Evolutionary conservation across 2,888 invertebrate genomes (phyloP).

Genomic region (Marasmarcha lunaedactyla): DNA sequence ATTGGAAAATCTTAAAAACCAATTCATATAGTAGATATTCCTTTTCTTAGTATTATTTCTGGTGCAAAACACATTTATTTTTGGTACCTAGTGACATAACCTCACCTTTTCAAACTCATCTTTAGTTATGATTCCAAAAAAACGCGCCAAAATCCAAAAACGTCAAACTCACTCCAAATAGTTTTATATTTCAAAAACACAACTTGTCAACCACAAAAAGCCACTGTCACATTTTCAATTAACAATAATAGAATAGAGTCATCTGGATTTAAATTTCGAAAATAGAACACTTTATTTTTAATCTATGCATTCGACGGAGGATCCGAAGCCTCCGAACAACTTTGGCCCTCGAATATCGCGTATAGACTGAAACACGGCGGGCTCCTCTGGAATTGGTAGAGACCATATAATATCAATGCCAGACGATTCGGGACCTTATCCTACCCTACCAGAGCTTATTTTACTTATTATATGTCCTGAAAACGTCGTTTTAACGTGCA

Average conservation of each 20-base stretch:
- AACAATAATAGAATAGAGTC: no score
- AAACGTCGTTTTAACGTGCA: background rate
- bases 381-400: background rate
- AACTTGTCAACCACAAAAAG: no score
- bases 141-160: background rate
- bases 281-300: no score
- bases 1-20: no score
- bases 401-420: background rate
- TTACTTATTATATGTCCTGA: no score
- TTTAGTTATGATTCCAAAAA: background rate
- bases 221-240: no score
- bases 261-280: no score
- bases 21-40: no score
- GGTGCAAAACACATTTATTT: no score
- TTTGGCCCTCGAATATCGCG: slow-evolving; percentile 19
- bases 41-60: no score
- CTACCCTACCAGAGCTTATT: background rate
- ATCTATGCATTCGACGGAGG: no score
- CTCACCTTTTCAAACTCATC: background rate
- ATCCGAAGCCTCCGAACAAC: slow-evolving; percentile 14
- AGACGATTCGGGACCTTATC: background rate
- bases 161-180: background rate
- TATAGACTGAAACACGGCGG: slow-evolving; percentile 17
- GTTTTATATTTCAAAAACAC: background rate
- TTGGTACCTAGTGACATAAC: no score